Conservation (phyloP, 2,113 vertebrate genomes). For the Callithrix jacchus region DNA sequence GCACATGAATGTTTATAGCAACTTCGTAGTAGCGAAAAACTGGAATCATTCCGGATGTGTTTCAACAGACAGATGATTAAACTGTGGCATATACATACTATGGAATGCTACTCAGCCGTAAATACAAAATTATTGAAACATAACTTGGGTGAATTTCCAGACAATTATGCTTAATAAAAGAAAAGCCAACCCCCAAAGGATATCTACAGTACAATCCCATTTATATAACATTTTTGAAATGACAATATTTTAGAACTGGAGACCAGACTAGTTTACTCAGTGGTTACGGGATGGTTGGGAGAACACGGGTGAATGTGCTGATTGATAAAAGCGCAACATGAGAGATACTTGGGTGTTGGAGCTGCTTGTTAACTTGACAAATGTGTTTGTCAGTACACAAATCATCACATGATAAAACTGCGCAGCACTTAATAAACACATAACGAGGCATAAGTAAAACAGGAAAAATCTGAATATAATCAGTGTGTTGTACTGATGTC, state of each 20-base stretch:
- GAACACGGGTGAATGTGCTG: no score
- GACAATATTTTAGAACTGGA: background rate
- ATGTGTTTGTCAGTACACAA: no score
- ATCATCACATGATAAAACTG: background rate
- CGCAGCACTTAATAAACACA: background rate
- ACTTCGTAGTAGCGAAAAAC: background rate
- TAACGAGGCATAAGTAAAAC: background rate
- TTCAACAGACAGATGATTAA: background rate
- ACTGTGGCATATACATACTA: background rate
- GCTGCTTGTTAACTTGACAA: background rate
- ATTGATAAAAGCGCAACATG: background rate
- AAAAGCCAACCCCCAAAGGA: background rate
- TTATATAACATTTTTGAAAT: background rate
- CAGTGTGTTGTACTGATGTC: background rate
- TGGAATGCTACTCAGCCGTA: background rate
- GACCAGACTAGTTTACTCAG: background rate
- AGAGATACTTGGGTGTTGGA: no score
- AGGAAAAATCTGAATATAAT: background rate
- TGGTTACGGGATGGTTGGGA: fast-evolving
- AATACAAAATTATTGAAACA: background rate
- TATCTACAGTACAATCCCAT: background rate
- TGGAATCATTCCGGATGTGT: background rate
- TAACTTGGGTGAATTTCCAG: background rate
- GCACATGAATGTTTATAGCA: background rate
- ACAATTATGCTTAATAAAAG: background rate